These are phyloP conservation scores for Odontesthes bonariensis DNA, from an alignment of 2,113 vertebrate species.

Conservation along the genomic window DNA sequence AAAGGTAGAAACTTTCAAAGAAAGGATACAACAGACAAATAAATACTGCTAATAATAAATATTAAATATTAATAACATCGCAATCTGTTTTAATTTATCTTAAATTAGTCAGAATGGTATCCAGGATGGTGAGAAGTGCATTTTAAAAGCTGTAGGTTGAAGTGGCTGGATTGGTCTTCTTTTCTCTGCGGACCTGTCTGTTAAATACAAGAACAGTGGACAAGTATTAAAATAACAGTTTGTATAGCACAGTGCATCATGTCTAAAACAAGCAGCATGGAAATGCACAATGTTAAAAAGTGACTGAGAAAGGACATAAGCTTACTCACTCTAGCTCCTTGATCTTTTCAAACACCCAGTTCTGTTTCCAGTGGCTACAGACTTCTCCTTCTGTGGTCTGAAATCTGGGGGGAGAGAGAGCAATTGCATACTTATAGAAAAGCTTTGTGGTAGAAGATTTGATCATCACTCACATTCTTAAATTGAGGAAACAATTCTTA, in stretches of 20 bases:
- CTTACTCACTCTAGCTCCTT: slow-evolving; percentile 66
- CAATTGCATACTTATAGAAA: neutral
- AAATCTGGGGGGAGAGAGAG: slow-evolving; percentile 39
- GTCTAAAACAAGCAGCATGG: neutral
- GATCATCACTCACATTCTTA: neutral
- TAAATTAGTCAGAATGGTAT: slow-evolving; percentile 21
- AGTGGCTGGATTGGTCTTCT: neutral
- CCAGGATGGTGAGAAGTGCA: neutral
- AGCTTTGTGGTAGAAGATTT: neutral
- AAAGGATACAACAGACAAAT: slow-evolving; percentile 21
- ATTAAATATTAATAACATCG: slow-evolving; percentile 54
- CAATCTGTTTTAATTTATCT: slow-evolving; percentile 41
- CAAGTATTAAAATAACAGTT: slow-evolving; percentile 1
- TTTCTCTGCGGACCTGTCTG: slow-evolving; percentile 45
- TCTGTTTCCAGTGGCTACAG: slow-evolving; percentile 70
- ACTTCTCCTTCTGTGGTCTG: slow-evolving; percentile 58
- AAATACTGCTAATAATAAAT: slow-evolving; percentile 59
- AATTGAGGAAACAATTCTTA: slow-evolving; percentile 45
- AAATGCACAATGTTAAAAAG: neutral
- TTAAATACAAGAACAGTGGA: slow-evolving; percentile 23
- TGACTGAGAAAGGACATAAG: neutral
- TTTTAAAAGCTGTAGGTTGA: neutral
- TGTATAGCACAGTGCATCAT: neutral
- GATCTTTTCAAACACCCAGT: slow-evolving; percentile 63
- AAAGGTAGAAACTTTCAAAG: neutral